Evolutionary conservation across 2,888 invertebrate genomes (phyloP), one percentile per base, ranked within the genome.

Genomic region (Xestia c-nigrum): DNA sequence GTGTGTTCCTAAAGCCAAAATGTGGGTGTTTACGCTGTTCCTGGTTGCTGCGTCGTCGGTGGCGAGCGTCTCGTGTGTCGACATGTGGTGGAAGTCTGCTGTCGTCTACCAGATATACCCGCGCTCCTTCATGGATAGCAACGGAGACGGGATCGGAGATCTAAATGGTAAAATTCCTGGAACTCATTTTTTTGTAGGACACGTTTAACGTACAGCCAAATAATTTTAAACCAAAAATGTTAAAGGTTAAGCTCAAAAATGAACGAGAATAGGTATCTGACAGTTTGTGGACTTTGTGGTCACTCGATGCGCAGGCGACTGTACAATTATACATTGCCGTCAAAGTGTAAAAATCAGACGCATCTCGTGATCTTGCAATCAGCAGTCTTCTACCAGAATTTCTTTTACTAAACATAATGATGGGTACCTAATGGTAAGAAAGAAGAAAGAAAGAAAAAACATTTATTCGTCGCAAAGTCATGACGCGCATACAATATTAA

Each of bases 81-180:
- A 90, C 43, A 97, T 97, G 81, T 99, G 99, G 99, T 98, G 98
- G 97, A 97, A 98, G 90, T 97, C 97, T n/a, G 97, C 97, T 2
- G 96, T 98, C 9, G 96, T 98, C 80, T 99, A 99, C 93, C 98
- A 98, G 93, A 97, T 98, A 74, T 98, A 98, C 91, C 98, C 98
- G 1, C 96, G 98, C 78, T 98, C 98, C 0, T 98, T 98, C 95
- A 97, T 97, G 90, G 99, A 99, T 92, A 97, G 97, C 76, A 92
- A 98, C 89, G 97, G 97, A 0, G 98, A 98, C 90, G 98, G 98
- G 1, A 94, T 97, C 19, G 98, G 98, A 5, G 98, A 99, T 94
- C 92, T 98, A 14, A 97, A 97, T 90, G 98, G 98, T 97, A 72
- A 72, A 0, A 7, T 40, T 68, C 46, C 19, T 38, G 7, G 1